Evolutionary conservation across 1,140 invertebrate genomes (phyloP).

Genomic region (Eumeta japonica): DNA sequence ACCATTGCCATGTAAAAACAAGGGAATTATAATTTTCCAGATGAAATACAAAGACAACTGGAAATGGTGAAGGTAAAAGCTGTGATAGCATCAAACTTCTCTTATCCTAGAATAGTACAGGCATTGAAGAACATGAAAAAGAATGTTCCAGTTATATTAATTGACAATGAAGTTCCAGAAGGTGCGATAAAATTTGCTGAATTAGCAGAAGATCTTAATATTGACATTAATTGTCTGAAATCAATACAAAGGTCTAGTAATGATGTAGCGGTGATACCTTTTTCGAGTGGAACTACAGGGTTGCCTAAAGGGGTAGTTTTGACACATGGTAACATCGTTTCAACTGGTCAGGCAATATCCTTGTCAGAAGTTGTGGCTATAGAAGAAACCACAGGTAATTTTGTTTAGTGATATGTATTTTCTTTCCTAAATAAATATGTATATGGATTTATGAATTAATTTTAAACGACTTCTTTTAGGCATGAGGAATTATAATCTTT

Average conservation of each 20-base stretch:
- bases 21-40: too few relatives aligned
- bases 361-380: slow-evolving; percentile 32
- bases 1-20: too few relatives aligned
- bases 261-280: slow-evolving; percentile 62
- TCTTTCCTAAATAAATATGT: not conserved
- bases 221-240: slow-evolving; percentile 52
- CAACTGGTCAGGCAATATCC: slow-evolving; percentile 53
- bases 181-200: slow-evolving; percentile 63
- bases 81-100: slow-evolving; percentile 64
- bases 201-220: slow-evolving; percentile 49
- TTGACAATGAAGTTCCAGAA: slow-evolving; percentile 51
- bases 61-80: slow-evolving; percentile 64
- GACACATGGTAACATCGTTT: slow-evolving; percentile 65
- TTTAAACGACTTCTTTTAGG: too few relatives aligned
- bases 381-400: slow-evolving; percentile 34
- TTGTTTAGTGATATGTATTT: too few relatives aligned
- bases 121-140: slow-evolving; percentile 44
- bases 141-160: slow-evolving; percentile 59
- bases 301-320: slow-evolving; percentile 84
- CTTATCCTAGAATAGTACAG: slow-evolving; percentile 46
- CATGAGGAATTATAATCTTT: too few relatives aligned
- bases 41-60: slow-evolving; percentile 74
- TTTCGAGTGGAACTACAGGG: slow-evolving; percentile 85
- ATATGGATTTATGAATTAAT: slow-evolving; percentile 1
- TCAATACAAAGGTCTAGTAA: slow-evolving; percentile 38